Evolutionary conservation across 1,140 invertebrate genomes (phyloP).

Genomic region (Argopecten irradians): DNA sequence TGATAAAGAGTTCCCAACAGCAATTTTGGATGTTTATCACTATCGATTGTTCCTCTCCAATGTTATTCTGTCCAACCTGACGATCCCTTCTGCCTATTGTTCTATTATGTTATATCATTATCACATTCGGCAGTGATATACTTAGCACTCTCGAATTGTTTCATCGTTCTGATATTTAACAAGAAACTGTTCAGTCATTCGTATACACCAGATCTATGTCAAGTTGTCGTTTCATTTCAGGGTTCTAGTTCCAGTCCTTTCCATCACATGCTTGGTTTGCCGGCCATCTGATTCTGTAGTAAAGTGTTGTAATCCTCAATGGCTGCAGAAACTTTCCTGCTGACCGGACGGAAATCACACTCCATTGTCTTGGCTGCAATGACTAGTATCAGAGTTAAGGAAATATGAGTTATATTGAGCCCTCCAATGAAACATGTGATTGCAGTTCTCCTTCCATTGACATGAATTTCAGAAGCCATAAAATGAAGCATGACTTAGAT

Average conservation of each 20-base stretch:
- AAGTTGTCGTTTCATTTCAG: background rate
- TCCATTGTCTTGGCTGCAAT: slow-evolving; percentile 82
- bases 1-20: too few relatives aligned
- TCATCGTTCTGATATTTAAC: background rate
- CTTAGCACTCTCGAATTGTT: background rate
- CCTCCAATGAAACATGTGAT: too few relatives aligned
- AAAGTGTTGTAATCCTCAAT: slow-evolving; percentile 73
- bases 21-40: too few relatives aligned
- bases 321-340: slow-evolving; percentile 76
- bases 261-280: slow-evolving; percentile 61
- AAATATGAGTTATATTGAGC: too few relatives aligned
- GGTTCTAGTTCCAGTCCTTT: background rate
- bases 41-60: too few relatives aligned
- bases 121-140: background rate
- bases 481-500: too few relatives aligned
- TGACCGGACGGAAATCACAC: slow-evolving; percentile 81
- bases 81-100: background rate
- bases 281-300: slow-evolving; percentile 68
- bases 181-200: background rate
- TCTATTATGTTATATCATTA: background rate
- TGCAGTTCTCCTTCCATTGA: too few relatives aligned
- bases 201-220: background rate
- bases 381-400: slow-evolving; percentile 70
- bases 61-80: background rate
- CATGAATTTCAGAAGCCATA: too few relatives aligned